Percentiles rank a stretch among this genome's conserved stretches.
phyloP scores from a whole-genome alignment of 2,888 invertebrate species.

The Chesias legatella region DNA sequence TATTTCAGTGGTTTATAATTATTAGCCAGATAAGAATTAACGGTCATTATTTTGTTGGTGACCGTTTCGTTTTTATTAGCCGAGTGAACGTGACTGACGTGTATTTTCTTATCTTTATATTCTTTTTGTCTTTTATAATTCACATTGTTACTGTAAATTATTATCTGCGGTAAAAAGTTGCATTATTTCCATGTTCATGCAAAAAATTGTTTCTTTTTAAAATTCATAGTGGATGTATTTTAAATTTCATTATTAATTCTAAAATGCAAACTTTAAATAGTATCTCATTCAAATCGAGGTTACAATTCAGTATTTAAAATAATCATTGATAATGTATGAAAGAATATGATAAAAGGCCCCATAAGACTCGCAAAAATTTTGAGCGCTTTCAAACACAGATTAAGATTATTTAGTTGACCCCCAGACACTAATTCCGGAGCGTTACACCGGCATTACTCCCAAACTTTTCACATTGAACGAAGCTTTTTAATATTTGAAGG shows the following conservation, averaged over 20 bases:
- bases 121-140: slow-evolving; percentile 9
- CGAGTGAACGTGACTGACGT: slow-evolving; percentile 29
- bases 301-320: not conserved
- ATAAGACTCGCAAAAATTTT: slow-evolving; percentile 20
- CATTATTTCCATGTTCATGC: too few relatives aligned
- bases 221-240: too few relatives aligned
- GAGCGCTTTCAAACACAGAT: slow-evolving; percentile 19
- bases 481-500: slow-evolving; percentile 47
- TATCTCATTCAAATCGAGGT: too few relatives aligned
- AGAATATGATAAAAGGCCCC: slow-evolving; percentile 2
- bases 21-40: slow-evolving; percentile 21
- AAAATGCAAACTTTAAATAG: too few relatives aligned
- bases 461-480: slow-evolving; percentile 27
- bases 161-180: not conserved
- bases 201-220: too few relatives aligned
- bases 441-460: slow-evolving; percentile 19
- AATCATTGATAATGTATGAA: not conserved
- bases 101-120: slow-evolving; percentile 25
- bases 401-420: slow-evolving; percentile 24
- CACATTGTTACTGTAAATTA: not conserved
- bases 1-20: not conserved
- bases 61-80: slow-evolving; percentile 33
- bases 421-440: slow-evolving; percentile 21
- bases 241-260: too few relatives aligned
- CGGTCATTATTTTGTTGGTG: slow-evolving; percentile 28